Conservation (phyloP, 2,113 vertebrate genomes). For the Muntiacus reevesi region DNA sequence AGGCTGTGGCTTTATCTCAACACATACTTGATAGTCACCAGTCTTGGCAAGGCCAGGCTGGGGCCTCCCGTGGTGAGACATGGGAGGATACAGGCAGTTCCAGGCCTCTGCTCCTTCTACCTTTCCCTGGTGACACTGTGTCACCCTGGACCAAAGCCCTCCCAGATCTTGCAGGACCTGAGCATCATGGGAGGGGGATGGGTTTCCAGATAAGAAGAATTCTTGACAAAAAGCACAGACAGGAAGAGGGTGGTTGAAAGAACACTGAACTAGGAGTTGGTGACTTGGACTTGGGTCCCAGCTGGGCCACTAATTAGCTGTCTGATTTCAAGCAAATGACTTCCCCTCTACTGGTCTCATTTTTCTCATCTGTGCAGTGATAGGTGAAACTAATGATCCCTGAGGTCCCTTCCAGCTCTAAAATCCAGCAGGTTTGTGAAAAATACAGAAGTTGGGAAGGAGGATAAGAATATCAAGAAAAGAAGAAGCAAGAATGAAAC, state of each 20-base stretch:
- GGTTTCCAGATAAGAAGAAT: slow-evolving; percentile 32
- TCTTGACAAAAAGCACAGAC: neutral
- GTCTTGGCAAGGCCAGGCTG: neutral
- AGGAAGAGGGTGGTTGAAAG: slow-evolving; percentile 9
- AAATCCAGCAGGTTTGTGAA: neutral
- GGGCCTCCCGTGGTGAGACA: neutral
- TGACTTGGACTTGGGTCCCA: neutral
- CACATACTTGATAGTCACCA: slow-evolving; percentile 42
- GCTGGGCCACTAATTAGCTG: slow-evolving; percentile 1
- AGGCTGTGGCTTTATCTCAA: slow-evolving; percentile 62
- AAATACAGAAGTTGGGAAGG: neutral
- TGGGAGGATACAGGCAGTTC: neutral
- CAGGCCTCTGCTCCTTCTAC: neutral
- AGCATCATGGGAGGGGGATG: neutral
- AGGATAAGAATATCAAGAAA: neutral
- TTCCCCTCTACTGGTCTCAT: slow-evolving; percentile 3
- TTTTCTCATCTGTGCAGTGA: slow-evolving; percentile 27
- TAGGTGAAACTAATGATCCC: neutral
- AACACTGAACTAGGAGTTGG: neutral
- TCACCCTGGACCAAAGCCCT: neutral
- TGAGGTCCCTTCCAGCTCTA: neutral
- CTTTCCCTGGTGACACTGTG: neutral
- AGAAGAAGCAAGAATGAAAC: neutral
- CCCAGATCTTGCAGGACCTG: neutral
- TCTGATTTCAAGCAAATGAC: slow-evolving; percentile 15